phyloP scores from a whole-genome alignment of 2,888 invertebrate genomes.

The Listrodromus nycthemerus region DNA sequence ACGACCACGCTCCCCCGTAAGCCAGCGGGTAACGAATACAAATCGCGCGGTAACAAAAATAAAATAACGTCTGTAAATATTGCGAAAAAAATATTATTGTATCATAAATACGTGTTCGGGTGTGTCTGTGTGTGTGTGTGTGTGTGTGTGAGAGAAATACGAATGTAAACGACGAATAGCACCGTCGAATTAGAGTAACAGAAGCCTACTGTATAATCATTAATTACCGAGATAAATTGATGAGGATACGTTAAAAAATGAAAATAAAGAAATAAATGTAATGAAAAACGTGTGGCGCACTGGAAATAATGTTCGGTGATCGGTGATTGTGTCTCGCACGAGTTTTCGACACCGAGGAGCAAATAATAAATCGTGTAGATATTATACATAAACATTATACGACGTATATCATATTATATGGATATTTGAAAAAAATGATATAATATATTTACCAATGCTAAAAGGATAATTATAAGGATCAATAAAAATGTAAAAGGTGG shows the following conservation, averaged over 20 bases:
- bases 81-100: neutral
- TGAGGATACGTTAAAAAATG: conserved; percentile 2
- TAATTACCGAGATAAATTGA: conserved; percentile 6
- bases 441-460: conserved; percentile 14
- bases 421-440: conserved; percentile 4
- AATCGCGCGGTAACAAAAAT: neutral
- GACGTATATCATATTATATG: conserved; percentile 16
- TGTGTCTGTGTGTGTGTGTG: conserved; percentile 23
- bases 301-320: neutral
- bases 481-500: conserved; percentile 14
- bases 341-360: neutral
- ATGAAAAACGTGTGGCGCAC: neutral
- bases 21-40: neutral
- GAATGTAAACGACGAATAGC: conserved; percentile 3
- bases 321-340: neutral
- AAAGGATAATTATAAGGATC: conserved; percentile 1
- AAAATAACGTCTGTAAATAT: neutral
- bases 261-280: neutral
- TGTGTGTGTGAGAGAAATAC: conserved; percentile 8
- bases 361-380: conserved; percentile 42
- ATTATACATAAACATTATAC: conserved; percentile 39
- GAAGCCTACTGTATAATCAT: conserved; percentile 1
- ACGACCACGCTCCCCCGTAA: neutral
- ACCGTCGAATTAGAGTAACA: conserved; percentile 14
- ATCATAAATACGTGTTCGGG: neutral